Base-by-base conservation (phyloP, 2,113 vertebrate species). In the Crocuta crocuta region DNA sequence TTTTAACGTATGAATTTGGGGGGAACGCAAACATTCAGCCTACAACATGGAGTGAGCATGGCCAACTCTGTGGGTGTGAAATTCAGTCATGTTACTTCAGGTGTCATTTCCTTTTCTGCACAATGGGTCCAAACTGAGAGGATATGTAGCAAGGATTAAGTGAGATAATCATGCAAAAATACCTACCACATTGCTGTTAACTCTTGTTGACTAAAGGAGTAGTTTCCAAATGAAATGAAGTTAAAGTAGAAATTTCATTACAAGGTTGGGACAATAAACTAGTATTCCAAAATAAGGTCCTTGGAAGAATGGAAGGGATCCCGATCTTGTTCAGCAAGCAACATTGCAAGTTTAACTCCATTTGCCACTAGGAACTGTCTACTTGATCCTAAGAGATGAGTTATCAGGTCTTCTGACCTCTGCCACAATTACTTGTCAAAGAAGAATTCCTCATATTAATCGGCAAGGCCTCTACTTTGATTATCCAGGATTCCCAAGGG, bases 281-380 rank as follows among this genome's bases (percentile, higher is more conserved):
- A 91, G 58, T 89, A 89, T 96, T 90, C 50, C 61, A 93, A 94
- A 92, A 76, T 53, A 73, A 94, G 53, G 55, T 43, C 33, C 58
- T 96, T 79, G 26, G 21, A 70, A 71, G 65, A 48, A 21, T 65
- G 13, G 68, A 70, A 35, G 66, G 65, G 23, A 73, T 79, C n/a
- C 26, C 71, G 10, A 31, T 70, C 24, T 85, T 92, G 43, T 88
- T 95, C 73, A 48, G 58, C 74, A 84, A 63, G 63, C 55, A 58
- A 21, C 17, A 53, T 11, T 15, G 6, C 19, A 43, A 43, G 16
- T 78, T 90, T 74, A 73, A 24, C 55, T 86, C 61, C 0, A 50
- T 55, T 78, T 48, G 45, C 79, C 65, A 28, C 58, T 71, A 53
- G 53, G 50, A 79, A 95, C 66, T 33, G 31, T 82, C 87, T 35